A percentile compares a stretch with the other conserved stretches of the same genome.
Evolutionary conservation across 2,113 vertebrate genomes (phyloP).

Genomic region (Dendropsophus ebraccatus): DNA sequence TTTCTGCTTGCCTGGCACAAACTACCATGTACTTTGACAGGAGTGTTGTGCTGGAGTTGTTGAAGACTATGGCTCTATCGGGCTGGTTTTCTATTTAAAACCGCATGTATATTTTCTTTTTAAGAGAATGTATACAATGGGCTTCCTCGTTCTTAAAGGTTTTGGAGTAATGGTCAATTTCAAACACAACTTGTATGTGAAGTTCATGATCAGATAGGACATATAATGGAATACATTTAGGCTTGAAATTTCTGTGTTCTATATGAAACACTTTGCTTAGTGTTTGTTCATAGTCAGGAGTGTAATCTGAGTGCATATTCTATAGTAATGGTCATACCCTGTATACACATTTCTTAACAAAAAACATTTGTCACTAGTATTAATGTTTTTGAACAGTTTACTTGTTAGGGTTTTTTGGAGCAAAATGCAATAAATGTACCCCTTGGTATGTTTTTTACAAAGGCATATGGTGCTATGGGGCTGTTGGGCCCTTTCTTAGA

Average conservation of each 20-base stretch:
- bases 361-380: neutral
- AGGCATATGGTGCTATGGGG: neutral
- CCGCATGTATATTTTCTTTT: conserved; percentile 52
- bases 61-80: neutral
- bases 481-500: neutral
- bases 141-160: conserved; percentile 37
- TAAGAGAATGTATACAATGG: conserved; percentile 34
- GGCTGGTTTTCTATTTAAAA: conserved; percentile 36
- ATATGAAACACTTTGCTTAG: conserved; percentile 11
- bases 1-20: neutral
- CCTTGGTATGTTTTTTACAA: neutral
- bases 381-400: neutral
- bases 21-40: neutral
- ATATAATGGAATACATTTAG: neutral
- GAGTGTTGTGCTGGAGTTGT: neutral
- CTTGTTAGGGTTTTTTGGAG: no score
- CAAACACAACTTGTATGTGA: conserved; percentile 16
- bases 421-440: neutral
- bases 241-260: conserved; percentile 13
- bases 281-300: neutral
- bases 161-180: conserved; percentile 23
- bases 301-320: neutral
- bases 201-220: conserved; percentile 35
- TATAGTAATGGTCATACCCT: no score
- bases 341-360: neutral